A percentile compares a stretch with the other conserved stretches of the same genome.
phyloP scores from a whole-genome alignment of 2,797 vertebrate species.

The Catamblyrhynchus diadema region DNA sequence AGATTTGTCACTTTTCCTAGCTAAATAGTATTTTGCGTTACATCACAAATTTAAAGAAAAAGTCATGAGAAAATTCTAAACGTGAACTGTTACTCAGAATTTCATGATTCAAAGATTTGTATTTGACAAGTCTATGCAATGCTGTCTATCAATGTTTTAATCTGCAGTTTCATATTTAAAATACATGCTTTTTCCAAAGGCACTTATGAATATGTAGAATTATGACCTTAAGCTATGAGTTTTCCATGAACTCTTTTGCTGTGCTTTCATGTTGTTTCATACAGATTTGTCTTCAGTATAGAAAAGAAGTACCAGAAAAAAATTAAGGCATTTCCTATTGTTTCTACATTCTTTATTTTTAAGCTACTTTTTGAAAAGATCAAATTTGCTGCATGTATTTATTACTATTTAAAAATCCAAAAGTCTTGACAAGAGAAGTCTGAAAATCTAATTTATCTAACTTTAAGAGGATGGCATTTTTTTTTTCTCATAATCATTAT shows the following conservation, averaged over 20 bases:
- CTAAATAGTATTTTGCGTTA: neutral
- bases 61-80: neutral
- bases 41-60: neutral
- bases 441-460: neutral
- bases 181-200: neutral
- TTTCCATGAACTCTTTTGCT: neutral
- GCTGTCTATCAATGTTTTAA: neutral
- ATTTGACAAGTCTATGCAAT: neutral
- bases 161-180: neutral
- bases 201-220: neutral
- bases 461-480: fast-evolving
- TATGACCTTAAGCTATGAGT: neutral
- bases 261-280: neutral
- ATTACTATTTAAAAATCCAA: neutral
- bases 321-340: neutral
- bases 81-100: neutral
- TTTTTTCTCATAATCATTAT: neutral
- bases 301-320: neutral
- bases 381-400: neutral
- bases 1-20: neutral
- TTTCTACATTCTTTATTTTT: neutral
- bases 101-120: neutral
- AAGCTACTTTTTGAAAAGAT: neutral
- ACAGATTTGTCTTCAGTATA: neutral
- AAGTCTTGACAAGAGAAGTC: neutral